These are phyloP conservation scores for Automeris io DNA, from an alignment of 2,888 invertebrate species.

Conservation along the genomic window DNA sequence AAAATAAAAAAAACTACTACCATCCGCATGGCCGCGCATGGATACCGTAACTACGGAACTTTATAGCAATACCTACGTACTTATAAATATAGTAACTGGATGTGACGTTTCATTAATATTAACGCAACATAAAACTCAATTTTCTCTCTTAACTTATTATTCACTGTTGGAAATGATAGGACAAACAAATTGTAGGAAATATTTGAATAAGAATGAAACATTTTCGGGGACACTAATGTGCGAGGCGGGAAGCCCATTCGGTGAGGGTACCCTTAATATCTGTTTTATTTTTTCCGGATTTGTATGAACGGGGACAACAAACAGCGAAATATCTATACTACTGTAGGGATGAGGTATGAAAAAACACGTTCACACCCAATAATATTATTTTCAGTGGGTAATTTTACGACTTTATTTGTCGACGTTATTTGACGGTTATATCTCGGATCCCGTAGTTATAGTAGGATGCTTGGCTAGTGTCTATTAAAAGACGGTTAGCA, in stretches of 20 bases:
- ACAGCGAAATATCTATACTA: constrained; percentile 45
- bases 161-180: constrained; percentile 55
- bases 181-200: constrained; percentile 73
- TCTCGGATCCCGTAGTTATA: constrained; percentile 19
- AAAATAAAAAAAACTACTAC: too few relatives aligned
- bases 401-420: constrained; percentile 66
- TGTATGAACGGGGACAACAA: constrained; percentile 64
- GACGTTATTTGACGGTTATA: constrained; percentile 29
- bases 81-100: not conserved
- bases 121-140: constrained; percentile 27
- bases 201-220: constrained; percentile 74
- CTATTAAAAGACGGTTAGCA: too few relatives aligned
- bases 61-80: too few relatives aligned
- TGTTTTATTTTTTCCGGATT: constrained; percentile 75
- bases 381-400: constrained; percentile 56
- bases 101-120: constrained; percentile 7
- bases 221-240: constrained; percentile 68
- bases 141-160: constrained; percentile 42
- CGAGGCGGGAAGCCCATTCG: constrained; percentile 61
- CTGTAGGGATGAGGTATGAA: constrained; percentile 45
- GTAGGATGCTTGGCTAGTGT: too few relatives aligned
- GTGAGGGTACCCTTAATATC: constrained; percentile 60
- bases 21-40: too few relatives aligned
- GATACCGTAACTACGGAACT: too few relatives aligned
- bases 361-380: constrained; percentile 58